Conservation (phyloP, 1,140 invertebrate genomes). For the Pinna nobilis region DNA sequence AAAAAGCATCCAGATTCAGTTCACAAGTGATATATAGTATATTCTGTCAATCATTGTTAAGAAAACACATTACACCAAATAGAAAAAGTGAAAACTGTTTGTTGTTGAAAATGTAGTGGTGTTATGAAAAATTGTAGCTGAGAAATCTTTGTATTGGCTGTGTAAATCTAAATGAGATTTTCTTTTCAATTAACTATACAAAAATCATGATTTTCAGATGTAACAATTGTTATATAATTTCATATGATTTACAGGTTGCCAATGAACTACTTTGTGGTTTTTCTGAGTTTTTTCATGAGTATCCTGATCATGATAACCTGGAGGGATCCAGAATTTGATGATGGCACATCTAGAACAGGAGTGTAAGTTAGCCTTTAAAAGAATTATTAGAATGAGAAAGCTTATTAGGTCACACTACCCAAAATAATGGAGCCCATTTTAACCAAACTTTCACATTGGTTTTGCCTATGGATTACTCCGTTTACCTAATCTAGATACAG, state of each 20-base stretch:
- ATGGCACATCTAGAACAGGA: slow-evolving; percentile 22
- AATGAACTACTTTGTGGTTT: slow-evolving; percentile 52
- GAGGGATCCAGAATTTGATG: slow-evolving; percentile 31
- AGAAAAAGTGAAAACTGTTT: too few species aligned
- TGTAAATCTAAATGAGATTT: not conserved
- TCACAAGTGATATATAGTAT: too few species aligned
- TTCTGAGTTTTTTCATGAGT: slow-evolving; percentile 53
- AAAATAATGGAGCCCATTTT: not conserved
- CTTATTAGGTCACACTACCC: not conserved
- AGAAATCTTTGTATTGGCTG: not conserved
- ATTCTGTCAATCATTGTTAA: too few species aligned
- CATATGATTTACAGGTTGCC: slow-evolving; percentile 46
- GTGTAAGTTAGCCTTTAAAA: slow-evolving; percentile 26
- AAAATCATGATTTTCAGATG: too few species aligned
- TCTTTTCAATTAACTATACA: not conserved
- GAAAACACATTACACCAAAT: too few species aligned
- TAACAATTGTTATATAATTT: not conserved
- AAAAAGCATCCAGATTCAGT: too few species aligned
- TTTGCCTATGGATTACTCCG: too few species aligned
- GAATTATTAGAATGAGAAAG: not conserved
- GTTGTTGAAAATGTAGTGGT: too few species aligned
- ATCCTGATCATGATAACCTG: slow-evolving; percentile 56
- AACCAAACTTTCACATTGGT: not conserved
- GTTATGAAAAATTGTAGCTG: not conserved
- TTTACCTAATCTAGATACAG: too few species aligned